phyloP scores from a whole-genome alignment of 2,888 invertebrate species.

The Meliscaeva auricollis region DNA sequence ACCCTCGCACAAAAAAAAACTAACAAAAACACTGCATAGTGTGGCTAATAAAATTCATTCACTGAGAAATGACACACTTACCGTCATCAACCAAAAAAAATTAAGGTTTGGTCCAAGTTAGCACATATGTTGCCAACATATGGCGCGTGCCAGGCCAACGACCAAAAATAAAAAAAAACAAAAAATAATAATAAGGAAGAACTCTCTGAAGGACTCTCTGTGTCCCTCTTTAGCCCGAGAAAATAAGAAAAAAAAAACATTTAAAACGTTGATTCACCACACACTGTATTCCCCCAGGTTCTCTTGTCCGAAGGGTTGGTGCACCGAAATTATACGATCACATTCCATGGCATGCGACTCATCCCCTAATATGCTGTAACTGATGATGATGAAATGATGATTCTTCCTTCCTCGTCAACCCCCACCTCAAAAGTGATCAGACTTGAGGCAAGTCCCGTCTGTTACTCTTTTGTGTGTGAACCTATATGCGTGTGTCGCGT shows the following conservation, averaged over 20 bases:
- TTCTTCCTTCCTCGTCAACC: conserved; percentile 39
- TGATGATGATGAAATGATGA: conserved; percentile 57
- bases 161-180: conserved; percentile 44
- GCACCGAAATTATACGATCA: conserved; percentile 83
- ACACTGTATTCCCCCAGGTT: not conserved
- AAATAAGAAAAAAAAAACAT: conserved; percentile 31
- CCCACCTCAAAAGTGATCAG: conserved; percentile 48
- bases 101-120: conserved; percentile 36
- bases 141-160: conserved; percentile 73
- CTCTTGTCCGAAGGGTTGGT: conserved; percentile 57
- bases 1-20: conserved; percentile 50
- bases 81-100: conserved; percentile 47
- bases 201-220: conserved; percentile 11
- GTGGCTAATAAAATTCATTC: conserved; percentile 73
- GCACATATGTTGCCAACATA: conserved; percentile 74
- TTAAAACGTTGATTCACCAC: conserved; percentile 62
- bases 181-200: conserved; percentile 19
- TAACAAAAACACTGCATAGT: conserved; percentile 17
- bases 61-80: conserved; percentile 61
- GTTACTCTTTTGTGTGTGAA: conserved; percentile 44
- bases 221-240: not conserved
- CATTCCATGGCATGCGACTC: conserved; percentile 79
- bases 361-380: conserved; percentile 55
- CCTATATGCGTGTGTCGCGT: conserved; percentile 47
- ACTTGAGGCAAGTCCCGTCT: conserved; percentile 43